Percentiles rank a stretch among this genome's conserved stretches.
These are phyloP conservation scores for Tetrax tetrax DNA, from an alignment of 2,113 vertebrate species.

Conservation along the genomic window DNA sequence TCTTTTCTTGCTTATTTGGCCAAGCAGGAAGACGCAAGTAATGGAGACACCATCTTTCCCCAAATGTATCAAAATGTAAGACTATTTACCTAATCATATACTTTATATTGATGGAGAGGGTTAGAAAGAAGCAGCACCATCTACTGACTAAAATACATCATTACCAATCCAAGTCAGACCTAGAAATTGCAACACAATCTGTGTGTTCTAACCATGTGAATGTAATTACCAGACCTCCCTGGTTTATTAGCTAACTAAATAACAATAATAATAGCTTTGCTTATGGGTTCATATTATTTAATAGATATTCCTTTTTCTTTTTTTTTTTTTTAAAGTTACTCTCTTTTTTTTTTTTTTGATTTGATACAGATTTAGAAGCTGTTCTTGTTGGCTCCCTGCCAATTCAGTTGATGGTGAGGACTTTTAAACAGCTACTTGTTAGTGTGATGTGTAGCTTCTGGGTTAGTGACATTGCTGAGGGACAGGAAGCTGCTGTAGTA, in stretches of 20 bases:
- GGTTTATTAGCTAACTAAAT: neutral
- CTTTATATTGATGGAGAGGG: neutral
- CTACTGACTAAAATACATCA: neutral
- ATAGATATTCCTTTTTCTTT: neutral
- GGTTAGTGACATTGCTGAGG: neutral
- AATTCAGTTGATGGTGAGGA: neutral
- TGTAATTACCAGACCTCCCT: neutral
- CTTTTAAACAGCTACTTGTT: neutral
- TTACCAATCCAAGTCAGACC: neutral
- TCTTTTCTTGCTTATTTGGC: neutral
- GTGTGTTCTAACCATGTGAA: neutral
- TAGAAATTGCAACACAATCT: too few species aligned
- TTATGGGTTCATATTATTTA: neutral
- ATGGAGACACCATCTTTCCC: neutral
- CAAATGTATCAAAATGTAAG: neutral
- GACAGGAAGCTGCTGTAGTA: neutral
- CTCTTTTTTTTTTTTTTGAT: neutral
- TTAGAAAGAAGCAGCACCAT: constrained; percentile 4
- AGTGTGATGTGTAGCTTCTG: neutral
- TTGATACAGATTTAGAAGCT: neutral
- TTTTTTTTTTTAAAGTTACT: neutral
- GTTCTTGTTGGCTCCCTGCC: neutral
- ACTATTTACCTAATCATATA: neutral
- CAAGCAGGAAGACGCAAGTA: neutral
- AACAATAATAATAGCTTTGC: neutral